Evolutionary conservation across 1,140 invertebrate species (phyloP).

Genomic region (Drosophila carrolli): DNA sequence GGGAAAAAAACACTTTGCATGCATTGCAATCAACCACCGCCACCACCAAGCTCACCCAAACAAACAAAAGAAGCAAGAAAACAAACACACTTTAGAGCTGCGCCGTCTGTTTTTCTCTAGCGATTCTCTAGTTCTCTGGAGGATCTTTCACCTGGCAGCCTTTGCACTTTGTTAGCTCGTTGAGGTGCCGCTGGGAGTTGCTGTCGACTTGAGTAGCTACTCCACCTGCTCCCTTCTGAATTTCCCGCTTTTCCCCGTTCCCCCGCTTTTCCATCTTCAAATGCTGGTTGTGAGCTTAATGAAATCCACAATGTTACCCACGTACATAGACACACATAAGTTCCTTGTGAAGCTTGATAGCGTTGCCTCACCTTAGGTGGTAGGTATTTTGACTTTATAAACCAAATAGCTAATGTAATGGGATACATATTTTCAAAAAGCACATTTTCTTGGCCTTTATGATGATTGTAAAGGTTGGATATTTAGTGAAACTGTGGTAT

Average conservation of each 20-base stretch:
- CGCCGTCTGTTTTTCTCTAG: constrained; percentile 1
- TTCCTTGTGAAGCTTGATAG: constrained; percentile 4
- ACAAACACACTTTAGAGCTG: constrained; percentile 25
- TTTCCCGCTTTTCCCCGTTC: not conserved
- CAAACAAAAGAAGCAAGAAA: constrained; percentile 10
- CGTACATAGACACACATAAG: constrained; percentile 17
- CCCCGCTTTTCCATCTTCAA: constrained; percentile 3
- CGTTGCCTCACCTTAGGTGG: not conserved
- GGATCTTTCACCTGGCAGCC: constrained; percentile 49
- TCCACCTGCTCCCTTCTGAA: not conserved
- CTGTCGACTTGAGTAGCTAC: constrained; percentile 53
- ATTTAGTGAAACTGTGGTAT: no score
- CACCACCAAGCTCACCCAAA: constrained; percentile 4
- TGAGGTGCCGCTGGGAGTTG: constrained; percentile 30
- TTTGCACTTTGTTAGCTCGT: constrained; percentile 53
- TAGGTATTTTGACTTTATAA: not conserved
- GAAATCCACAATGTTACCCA: constrained; percentile 57
- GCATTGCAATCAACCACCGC: constrained; percentile 32
- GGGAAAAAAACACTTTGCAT: constrained; percentile 46
- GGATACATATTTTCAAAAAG: not conserved
- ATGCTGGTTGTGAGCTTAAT: constrained; percentile 43
- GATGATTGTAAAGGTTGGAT: no score
- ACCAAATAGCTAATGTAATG: not conserved
- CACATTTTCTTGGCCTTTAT: no score
- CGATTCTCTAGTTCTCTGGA: constrained; percentile 29